These are phyloP conservation scores for Stenolophus ochropezus DNA, from an alignment of 2,888 invertebrate genomes.

Conservation along the genomic window DNA sequence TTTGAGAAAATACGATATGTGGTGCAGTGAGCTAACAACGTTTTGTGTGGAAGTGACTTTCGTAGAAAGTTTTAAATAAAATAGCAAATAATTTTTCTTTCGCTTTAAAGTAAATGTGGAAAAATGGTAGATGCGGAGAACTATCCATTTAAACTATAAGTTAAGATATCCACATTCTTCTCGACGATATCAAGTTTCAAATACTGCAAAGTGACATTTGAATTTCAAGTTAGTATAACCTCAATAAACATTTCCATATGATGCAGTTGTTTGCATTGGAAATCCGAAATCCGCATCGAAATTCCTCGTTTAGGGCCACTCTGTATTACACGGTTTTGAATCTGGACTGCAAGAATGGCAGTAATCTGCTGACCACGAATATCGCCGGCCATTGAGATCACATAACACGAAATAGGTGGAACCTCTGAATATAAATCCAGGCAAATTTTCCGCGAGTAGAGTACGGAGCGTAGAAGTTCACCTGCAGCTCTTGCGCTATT, in stretches of 20 bases:
- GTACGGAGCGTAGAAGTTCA: constrained; percentile 61
- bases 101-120: not conserved
- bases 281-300: not conserved
- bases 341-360: constrained; percentile 37
- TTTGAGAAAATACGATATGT: no score
- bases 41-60: not conserved
- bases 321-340: constrained; percentile 22
- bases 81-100: not conserved
- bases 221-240: not conserved
- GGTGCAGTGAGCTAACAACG: no score
- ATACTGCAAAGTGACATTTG: not conserved
- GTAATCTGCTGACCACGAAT: constrained; percentile 58
- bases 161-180: not conserved
- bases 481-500: constrained; percentile 17
- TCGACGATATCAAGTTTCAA: not conserved
- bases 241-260: not conserved
- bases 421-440: constrained; percentile 68
- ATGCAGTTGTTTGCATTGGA: not conserved
- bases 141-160: not conserved
- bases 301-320: not conserved
- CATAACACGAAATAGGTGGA: constrained; percentile 68
- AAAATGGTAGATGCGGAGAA: not conserved
- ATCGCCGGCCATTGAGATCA: constrained; percentile 65
- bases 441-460: constrained; percentile 66
- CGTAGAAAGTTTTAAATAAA: not conserved